Conservation (phyloP, 92 coral and sea anemone species). For the Epizoanthus ramosus region DNA sequence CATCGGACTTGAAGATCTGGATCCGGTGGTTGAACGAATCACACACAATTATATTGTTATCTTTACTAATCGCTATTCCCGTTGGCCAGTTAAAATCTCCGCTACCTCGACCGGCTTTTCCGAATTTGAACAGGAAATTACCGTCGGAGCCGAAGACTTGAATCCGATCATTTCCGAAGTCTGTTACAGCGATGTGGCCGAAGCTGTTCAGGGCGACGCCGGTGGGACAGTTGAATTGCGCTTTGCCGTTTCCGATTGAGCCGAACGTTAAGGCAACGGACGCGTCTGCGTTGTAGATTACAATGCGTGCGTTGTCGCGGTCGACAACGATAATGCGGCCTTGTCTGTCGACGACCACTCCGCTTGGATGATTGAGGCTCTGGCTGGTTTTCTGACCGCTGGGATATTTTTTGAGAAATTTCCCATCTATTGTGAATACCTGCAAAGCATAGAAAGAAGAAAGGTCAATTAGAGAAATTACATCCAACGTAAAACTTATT, state of each 20-base stretch:
- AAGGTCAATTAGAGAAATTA: not conserved
- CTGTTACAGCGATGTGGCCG: constrained; percentile 89
- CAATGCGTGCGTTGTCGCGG: constrained; percentile 89
- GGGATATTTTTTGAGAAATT: constrained; percentile 66
- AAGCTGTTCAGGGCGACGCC: constrained; percentile 77
- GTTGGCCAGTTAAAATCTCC: constrained; percentile 97
- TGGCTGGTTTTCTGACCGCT: constrained; percentile 48
- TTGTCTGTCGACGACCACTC: constrained; percentile 80
- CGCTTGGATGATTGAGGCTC: constrained; percentile 81
- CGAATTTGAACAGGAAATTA: constrained; percentile 82
- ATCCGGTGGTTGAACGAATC: constrained; percentile 97
- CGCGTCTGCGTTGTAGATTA: constrained; percentile 72
- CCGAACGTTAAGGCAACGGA: constrained; percentile 78
- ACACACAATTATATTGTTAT: constrained; percentile 85
- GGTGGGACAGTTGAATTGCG: constrained; percentile 88
- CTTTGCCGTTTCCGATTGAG: constrained; percentile 87
- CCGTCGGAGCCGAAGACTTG: constrained; percentile 90
- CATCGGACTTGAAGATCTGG: constrained; percentile 87
- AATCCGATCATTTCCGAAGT: constrained; percentile 96
- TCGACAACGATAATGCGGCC: constrained; percentile 80
- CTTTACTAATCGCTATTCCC: constrained; percentile 78
- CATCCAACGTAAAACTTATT: too few relatives aligned
- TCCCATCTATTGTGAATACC: constrained; percentile 82
- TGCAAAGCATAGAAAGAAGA: constrained; percentile 18
- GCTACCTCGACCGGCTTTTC: constrained; percentile 80